phyloP scores from a whole-genome alignment of 2,888 invertebrate genomes.

The Rhagophthalmus giganteus region DNA sequence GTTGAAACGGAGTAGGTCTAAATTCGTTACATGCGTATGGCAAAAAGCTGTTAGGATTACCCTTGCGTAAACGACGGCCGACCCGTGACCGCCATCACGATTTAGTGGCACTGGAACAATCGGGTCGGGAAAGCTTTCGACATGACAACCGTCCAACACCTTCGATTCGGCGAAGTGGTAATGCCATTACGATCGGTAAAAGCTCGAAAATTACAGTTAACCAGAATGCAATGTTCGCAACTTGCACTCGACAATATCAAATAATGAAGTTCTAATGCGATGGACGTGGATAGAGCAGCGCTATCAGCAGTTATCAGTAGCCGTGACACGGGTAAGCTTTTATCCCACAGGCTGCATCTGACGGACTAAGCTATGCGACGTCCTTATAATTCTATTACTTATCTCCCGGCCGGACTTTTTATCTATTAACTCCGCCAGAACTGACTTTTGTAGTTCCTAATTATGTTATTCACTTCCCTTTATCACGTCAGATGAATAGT shows the following conservation, averaged over 20 bases:
- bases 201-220: constrained; percentile 37
- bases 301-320: constrained; percentile 34
- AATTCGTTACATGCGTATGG: constrained; percentile 11
- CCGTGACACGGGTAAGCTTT: constrained; percentile 41
- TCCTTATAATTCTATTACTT: constrained; percentile 53
- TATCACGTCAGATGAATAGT: constrained; percentile 33
- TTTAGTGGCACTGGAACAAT: constrained; percentile 8
- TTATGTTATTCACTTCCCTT: constrained; percentile 48
- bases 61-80: constrained; percentile 17
- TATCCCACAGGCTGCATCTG: constrained; percentile 39
- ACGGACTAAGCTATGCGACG: constrained; percentile 41
- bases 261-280: constrained; percentile 40
- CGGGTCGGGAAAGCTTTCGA: constrained; percentile 1
- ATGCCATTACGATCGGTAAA: constrained; percentile 37
- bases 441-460: constrained; percentile 53
- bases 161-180: constrained; percentile 26
- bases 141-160: constrained; percentile 13
- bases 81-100: constrained; percentile 13
- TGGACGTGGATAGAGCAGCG: constrained; percentile 30
- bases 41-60: constrained; percentile 16
- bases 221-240: constrained; percentile 25
- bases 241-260: constrained; percentile 37
- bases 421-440: constrained; percentile 51
- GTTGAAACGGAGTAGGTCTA: constrained; percentile 7
- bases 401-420: constrained; percentile 52